phyloP scores from a whole-genome alignment of 2,888 invertebrate genomes.

The Toxonevra muliebris region DNA sequence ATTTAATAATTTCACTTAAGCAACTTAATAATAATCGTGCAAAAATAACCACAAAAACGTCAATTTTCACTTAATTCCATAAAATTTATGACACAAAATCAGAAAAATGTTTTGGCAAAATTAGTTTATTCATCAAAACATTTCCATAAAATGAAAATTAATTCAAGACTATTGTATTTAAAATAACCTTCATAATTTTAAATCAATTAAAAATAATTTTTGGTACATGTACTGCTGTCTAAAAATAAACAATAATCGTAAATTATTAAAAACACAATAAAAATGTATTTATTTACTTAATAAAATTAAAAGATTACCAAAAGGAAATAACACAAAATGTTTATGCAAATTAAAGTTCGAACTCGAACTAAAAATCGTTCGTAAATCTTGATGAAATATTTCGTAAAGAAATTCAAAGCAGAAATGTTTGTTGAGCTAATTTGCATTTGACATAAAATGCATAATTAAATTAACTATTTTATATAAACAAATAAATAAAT shows the following conservation, averaged over 20 bases:
- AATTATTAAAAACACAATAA: conserved; percentile 2
- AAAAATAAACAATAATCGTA: conserved; percentile 16
- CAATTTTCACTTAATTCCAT: too few species aligned
- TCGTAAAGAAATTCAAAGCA: neutral
- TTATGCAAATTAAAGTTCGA: neutral
- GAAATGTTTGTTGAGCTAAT: too few species aligned
- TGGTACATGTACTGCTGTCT: conserved; percentile 31
- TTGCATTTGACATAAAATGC: too few species aligned
- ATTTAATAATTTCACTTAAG: too few species aligned
- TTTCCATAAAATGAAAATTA: too few species aligned
- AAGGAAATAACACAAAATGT: neutral
- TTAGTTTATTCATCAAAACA: too few species aligned
- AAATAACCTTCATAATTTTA: conserved; percentile 19
- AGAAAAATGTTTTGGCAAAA: too few species aligned
- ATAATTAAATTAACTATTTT: too few species aligned
- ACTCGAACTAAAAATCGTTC: neutral
- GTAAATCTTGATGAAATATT: neutral
- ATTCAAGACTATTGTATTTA: neutral
- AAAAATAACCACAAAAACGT: too few species aligned
- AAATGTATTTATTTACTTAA: neutral
- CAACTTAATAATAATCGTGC: too few species aligned
- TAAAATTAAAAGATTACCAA: neutral
- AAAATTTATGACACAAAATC: too few species aligned
- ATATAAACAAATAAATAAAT: too few species aligned
- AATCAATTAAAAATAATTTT: conserved; percentile 30